Evolutionary conservation across 2,888 invertebrate genomes (phyloP), one percentile per base, ranked within the genome.

Genomic region (Tyria jacobaeae): DNA sequence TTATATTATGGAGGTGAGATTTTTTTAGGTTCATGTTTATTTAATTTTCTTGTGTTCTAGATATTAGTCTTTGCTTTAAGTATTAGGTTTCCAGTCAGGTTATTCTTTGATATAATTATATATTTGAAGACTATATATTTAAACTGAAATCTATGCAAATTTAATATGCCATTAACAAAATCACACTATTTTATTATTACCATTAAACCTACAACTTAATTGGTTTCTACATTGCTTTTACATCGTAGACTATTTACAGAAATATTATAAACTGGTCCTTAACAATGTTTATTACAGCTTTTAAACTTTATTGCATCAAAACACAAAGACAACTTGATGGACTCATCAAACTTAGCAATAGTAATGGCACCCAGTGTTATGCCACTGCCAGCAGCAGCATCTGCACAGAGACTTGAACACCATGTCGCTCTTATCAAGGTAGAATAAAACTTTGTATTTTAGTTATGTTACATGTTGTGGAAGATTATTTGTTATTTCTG

Each of bases 351-450:
- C 90, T 91, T 98, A 69, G 97, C 98, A 1, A 96, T 98, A 71
- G 96, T 98, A 34, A 94, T 98, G 84, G 96, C 97, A 0, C 98
- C 98, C 0, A 97, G 97, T 81, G 94, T 98, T 57, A 97, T 98
- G 96, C 97, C 97, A 0, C 89, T 96, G 14, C 96, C 96, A 57
- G 96, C 96, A 67, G 95, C 96, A 24, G 95, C 95, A n/a, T 94
- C 96, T 14, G 91, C 95, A 68, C 94, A 95, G 69, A 91, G 96
- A 71, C 89, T 96, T 60, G 95, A 95, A 57, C 95, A 96, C 79
- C 96, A 96, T 88, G 95, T 96, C 37, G 95, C 95, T 83, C 94
- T 97, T 79, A 94, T 97, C 54, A 96, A 96, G 95, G 96, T 96
- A 84, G 1, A 15, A 31, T 34, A 5, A 7, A 3, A 31, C 2